Conservation (phyloP, 1,140 invertebrate species). For the Heliothis subflexa region DNA sequence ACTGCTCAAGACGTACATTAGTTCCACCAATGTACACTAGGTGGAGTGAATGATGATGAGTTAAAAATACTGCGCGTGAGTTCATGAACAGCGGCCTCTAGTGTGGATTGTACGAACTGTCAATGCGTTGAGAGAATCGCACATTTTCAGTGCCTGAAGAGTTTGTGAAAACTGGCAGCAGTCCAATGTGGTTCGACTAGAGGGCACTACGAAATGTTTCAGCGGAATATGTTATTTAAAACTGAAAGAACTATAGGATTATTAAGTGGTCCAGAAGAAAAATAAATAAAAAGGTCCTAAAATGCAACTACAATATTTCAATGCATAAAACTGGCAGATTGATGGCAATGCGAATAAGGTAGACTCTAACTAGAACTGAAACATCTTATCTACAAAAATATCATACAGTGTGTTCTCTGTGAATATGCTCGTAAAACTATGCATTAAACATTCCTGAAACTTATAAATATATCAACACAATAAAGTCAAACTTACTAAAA, state of each 20-base stretch:
- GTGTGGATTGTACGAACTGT: neutral
- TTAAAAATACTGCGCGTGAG: slow-evolving; percentile 7
- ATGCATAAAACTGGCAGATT: too few species aligned
- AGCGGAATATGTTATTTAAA: neutral
- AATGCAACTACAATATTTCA: too few species aligned
- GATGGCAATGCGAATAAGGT: too few species aligned
- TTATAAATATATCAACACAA: too few species aligned
- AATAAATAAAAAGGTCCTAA: too few species aligned
- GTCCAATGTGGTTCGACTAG: neutral
- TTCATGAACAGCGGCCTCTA: slow-evolving; percentile 29
- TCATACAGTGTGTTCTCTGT: too few species aligned
- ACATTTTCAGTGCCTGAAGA: slow-evolving; percentile 1
- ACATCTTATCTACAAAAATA: too few species aligned
- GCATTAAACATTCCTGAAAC: too few species aligned
- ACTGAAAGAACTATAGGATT: too few species aligned
- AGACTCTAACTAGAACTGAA: too few species aligned
- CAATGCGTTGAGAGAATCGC: neutral
- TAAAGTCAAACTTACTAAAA: too few species aligned
- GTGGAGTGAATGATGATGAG: neutral
- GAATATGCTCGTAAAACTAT: too few species aligned
- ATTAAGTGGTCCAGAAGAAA: neutral
- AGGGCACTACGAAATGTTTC: slow-evolving; percentile 1
- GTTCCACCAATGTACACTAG: neutral
- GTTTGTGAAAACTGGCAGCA: slow-evolving; percentile 12
- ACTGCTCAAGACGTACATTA: neutral